Percentiles rank a stretch among this genome's conserved stretches.
Conservation (phyloP, 2,888 invertebrate genomes). For the Nudaria mundana region DNA sequence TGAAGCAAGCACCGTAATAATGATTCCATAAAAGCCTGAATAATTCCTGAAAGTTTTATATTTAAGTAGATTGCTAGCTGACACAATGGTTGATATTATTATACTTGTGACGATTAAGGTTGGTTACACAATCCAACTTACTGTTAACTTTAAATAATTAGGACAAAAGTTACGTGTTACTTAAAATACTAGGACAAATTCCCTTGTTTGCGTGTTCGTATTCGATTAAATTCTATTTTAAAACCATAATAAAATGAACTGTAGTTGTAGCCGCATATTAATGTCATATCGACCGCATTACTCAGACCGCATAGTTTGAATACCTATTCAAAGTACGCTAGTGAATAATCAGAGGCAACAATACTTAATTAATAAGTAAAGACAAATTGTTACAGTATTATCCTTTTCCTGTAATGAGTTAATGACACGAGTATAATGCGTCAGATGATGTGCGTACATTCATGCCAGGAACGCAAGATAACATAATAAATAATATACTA, state of each 20-base stretch:
- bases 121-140: too few relatives aligned
- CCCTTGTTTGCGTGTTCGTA: slow-evolving; percentile 44
- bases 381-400: slow-evolving; percentile 25
- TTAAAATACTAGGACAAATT: slow-evolving; percentile 56
- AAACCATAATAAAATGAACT: slow-evolving; percentile 1
- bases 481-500: too few relatives aligned
- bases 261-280: neutral
- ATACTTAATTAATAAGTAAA: slow-evolving; percentile 16
- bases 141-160: too few relatives aligned
- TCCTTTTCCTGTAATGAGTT: slow-evolving; percentile 28
- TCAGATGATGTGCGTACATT: slow-evolving; percentile 27
- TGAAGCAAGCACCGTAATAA: too few relatives aligned
- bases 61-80: too few relatives aligned
- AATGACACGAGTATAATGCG: slow-evolving; percentile 31
- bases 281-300: neutral
- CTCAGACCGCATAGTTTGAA: neutral
- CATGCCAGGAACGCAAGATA: slow-evolving; percentile 15
- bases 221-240: slow-evolving; percentile 10
- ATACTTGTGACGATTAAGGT: too few relatives aligned
- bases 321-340: slow-evolving; percentile 4
- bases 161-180: too few relatives aligned
- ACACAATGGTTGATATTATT: too few relatives aligned
- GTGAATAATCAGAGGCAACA: slow-evolving; percentile 12
- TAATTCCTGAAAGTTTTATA: too few relatives aligned
- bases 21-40: too few relatives aligned